Conservation (phyloP, 1,140 invertebrate genomes). For the Prorops nasuta region DNA sequence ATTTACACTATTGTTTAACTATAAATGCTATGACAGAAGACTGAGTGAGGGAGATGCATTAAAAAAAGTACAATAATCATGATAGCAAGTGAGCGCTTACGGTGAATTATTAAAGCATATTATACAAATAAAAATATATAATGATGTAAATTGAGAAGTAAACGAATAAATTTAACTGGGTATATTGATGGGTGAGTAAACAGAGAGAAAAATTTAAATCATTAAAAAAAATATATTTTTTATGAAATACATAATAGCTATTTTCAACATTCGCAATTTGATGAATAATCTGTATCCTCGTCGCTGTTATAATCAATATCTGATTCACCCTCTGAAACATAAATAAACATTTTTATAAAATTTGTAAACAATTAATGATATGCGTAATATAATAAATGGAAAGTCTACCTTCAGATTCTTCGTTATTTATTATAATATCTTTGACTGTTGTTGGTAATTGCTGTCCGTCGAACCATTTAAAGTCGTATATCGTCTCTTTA, state of each 20-base stretch:
- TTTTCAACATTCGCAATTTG: neutral
- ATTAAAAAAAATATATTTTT: neutral
- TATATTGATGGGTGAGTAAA: neutral
- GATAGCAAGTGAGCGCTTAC: too few relatives aligned
- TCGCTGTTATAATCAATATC: neutral
- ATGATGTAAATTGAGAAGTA: neutral
- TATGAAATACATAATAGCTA: neutral
- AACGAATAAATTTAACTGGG: neutral
- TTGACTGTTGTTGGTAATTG: conserved; percentile 34
- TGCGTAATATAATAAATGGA: neutral
- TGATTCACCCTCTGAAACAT: neutral
- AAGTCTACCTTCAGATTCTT: neutral
- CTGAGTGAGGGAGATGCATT: neutral
- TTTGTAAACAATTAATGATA: neutral
- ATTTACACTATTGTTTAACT: too few relatives aligned
- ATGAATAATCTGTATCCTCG: neutral
- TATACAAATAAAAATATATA: neutral
- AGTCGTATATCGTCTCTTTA: conserved; percentile 27
- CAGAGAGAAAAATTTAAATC: neutral
- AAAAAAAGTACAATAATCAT: neutral
- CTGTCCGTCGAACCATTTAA: conserved; percentile 32
- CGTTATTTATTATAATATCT: conserved; percentile 12
- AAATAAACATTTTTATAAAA: neutral
- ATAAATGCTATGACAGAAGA: neutral
- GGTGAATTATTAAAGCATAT: too few relatives aligned